Base-by-base conservation (phyloP, 2,797 vertebrate species). In the Enteromius argenteus region DNA sequence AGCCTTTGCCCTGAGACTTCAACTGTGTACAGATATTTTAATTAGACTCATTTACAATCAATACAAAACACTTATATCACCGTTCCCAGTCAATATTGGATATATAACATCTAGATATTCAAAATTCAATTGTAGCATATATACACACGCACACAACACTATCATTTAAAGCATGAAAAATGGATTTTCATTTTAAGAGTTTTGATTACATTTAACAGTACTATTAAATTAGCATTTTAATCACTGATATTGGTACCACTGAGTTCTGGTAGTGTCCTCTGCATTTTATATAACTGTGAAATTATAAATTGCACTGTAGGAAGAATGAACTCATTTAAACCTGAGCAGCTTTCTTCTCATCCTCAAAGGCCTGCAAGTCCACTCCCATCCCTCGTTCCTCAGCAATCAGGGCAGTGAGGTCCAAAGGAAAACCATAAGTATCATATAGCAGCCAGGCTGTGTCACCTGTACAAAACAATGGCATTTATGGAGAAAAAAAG, bases 361-460 rank as follows among this genome's bases (percentile, higher is more conserved):
- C 97, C 81, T 99, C 98, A 79, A 99, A 99, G 64, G 96, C 94
- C 0, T 96, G 94, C 91, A 97, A 87, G 89, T 99, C 97, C 69
- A 99, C 96, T 1, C 62, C 88, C 90, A 99, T 93, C n/a, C 98
- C 97, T 37, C 98, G 97, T 93, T 99, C 98, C 91, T 99, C 98
- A 0, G 98, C 98, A 62, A 99, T 99, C 78, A 99, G 95, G 17
- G 96, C 97, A 0, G 98, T 99, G 88, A 99, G 96, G 92, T 99
- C 98, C 89, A 96, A 95, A 14, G 98, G 98, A 91, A 99, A 99
- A 0, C 98, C 98, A 0, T 99, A 99, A 0, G 98, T 99, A 93
- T 99, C 98, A 1, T 99, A 99, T 27, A 99, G 88, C 81, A 99
- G 92, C 98, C 98, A 99, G 3, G 97, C 98, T 0, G 98, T 99